Percentiles rank a stretch among this genome's conserved stretches.
phyloP scores from a whole-genome alignment of 2,797 vertebrate genomes.

The Bothrops alternatus region DNA sequence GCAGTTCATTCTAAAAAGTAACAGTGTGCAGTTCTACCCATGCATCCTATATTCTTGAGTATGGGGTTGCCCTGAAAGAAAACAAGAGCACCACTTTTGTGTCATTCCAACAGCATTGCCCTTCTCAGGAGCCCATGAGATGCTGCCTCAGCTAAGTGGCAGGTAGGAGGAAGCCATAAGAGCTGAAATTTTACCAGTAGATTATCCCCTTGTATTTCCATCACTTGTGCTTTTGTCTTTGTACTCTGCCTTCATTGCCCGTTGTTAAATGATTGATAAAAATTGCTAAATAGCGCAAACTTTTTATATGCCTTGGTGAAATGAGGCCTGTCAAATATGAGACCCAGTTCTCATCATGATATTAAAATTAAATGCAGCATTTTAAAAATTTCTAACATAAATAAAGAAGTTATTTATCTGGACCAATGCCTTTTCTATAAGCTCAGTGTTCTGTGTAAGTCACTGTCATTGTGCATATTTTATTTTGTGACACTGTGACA shows the following conservation, averaged over 20 bases:
- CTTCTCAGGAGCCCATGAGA: background rate
- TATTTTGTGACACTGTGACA: slow-evolving; percentile 62
- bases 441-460: slow-evolving; percentile 73
- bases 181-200: slow-evolving; percentile 45
- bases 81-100: background rate
- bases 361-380: slow-evolving; percentile 78
- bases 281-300: slow-evolving; percentile 77
- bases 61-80: background rate
- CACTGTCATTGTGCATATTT: slow-evolving; percentile 68
- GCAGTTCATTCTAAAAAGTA: background rate
- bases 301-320: slow-evolving; percentile 66
- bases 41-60: background rate
- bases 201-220: slow-evolving; percentile 48
- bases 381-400: slow-evolving; percentile 73
- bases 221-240: slow-evolving; percentile 51
- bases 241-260: slow-evolving; percentile 47
- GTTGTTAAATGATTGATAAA: slow-evolving; percentile 75
- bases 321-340: slow-evolving; percentile 67
- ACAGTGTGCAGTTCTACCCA: background rate
- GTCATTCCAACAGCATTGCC: background rate
- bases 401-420: slow-evolving; percentile 74
- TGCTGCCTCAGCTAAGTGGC: slow-evolving; percentile 18
- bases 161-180: slow-evolving; percentile 19
- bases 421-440: slow-evolving; percentile 72
- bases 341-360: slow-evolving; percentile 68